A percentile compares a stretch with the other conserved stretches of the same genome.
phyloP scores from a whole-genome alignment of 2,797 vertebrate species.

The Poliocrania exsul region DNA sequence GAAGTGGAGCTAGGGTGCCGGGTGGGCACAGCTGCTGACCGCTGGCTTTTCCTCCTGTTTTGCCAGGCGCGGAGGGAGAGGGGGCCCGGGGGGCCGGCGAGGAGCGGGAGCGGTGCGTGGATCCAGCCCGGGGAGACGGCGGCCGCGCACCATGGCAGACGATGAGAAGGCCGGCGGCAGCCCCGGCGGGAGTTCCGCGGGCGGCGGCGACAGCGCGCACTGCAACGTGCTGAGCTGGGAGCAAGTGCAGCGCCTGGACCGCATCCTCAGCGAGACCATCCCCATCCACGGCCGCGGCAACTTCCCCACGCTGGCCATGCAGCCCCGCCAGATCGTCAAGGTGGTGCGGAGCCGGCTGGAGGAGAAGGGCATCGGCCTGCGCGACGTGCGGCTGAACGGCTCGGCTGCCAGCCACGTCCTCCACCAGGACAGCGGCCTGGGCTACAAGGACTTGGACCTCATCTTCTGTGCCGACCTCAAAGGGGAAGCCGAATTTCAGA shows the following conservation, averaged over 20 bases:
- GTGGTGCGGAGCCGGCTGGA: constrained; percentile 93
- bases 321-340: constrained; percentile 95
- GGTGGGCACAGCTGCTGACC: not conserved
- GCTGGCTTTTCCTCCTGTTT: not conserved
- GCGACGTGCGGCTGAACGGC: constrained; percentile 95
- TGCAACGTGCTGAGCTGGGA: constrained; percentile 95
- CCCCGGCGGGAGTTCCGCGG: constrained; percentile 38
- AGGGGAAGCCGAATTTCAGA: constrained; percentile 95
- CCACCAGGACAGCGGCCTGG: constrained; percentile 94
- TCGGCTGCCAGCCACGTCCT: constrained; percentile 96
- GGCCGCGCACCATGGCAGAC: constrained; percentile 86
- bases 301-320: constrained; percentile 96
- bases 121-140: constrained; percentile 11
- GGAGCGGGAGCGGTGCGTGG: not conserved
- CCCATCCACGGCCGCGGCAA: constrained; percentile 98
- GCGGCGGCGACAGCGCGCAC: constrained; percentile 75
- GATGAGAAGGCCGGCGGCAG: constrained; percentile 77
- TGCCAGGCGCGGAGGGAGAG: constrained; percentile 30
- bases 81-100: constrained; percentile 1
- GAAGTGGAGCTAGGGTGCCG: not conserved
- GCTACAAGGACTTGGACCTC: constrained; percentile 98
- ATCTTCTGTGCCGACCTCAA: constrained; percentile 96
- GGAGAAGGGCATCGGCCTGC: constrained; percentile 87
- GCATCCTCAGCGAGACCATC: constrained; percentile 94
- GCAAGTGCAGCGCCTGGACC: constrained; percentile 96